Evolutionary conservation across 2,797 vertebrate species (phyloP).

Genomic region (Myiotriccus ornatus): DNA sequence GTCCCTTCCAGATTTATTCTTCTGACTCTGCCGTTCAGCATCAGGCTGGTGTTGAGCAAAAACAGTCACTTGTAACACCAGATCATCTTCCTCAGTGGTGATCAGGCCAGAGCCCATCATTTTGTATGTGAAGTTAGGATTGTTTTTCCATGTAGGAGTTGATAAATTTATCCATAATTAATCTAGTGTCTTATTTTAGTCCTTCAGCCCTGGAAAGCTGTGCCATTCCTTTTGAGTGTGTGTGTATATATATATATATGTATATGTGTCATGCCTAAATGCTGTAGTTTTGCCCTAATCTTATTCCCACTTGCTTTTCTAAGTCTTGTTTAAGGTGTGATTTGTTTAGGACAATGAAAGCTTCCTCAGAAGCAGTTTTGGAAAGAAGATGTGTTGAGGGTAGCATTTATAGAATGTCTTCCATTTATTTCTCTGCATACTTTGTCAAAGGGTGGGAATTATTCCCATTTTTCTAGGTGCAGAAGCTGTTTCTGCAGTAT

Average conservation of each 20-base stretch:
- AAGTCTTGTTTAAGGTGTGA: background rate
- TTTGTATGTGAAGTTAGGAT: background rate
- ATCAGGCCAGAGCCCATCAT: background rate
- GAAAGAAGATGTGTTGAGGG: background rate
- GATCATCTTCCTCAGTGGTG: background rate
- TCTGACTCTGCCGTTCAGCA: background rate
- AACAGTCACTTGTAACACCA: background rate
- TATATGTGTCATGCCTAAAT: background rate
- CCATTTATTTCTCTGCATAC: background rate
- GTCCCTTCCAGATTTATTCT: background rate
- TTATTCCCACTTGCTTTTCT: background rate
- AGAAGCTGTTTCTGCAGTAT: background rate
- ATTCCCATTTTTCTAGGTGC: background rate
- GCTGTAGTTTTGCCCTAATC: background rate
- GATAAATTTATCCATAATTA: background rate
- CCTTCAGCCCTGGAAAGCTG: background rate
- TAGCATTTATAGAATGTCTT: background rate
- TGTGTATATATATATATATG: fast-evolving
- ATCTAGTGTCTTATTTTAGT: background rate
- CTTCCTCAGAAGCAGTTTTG: background rate
- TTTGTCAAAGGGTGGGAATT: background rate
- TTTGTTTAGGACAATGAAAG: background rate
- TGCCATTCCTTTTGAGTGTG: background rate
- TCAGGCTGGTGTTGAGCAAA: background rate
- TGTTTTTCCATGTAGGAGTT: background rate